Evolutionary conservation across 2,797 vertebrate species (phyloP).

Genomic region (Lerista edwardsae): DNA sequence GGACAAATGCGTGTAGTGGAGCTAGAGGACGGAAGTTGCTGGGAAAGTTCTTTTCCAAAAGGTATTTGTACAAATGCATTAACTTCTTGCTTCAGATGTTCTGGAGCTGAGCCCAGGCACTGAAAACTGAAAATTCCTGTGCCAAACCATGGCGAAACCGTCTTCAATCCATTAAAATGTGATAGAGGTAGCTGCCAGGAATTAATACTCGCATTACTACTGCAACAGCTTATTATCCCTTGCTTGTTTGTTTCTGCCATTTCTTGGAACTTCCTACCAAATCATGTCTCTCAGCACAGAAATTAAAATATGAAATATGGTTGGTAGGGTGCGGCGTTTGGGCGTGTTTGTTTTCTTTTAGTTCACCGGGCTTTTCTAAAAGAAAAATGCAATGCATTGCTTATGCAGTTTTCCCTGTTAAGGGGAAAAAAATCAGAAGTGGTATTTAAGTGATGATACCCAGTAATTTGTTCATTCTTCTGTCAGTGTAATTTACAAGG

Average conservation of each 20-base stretch:
- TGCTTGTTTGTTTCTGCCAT: constrained; percentile 28
- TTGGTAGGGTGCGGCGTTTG: background rate
- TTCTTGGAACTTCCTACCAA: constrained; percentile 38
- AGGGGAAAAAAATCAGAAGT: constrained; percentile 79
- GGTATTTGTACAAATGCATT: background rate
- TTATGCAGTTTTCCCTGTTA: constrained; percentile 73
- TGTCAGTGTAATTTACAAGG: constrained; percentile 87
- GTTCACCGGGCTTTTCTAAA: constrained; percentile 71
- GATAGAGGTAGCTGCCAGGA: constrained; percentile 55
- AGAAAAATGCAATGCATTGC: constrained; percentile 74
- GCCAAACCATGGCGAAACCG: constrained; percentile 1
- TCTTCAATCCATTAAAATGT: constrained; percentile 64
- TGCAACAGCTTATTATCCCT: constrained; percentile 28
- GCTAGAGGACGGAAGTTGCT: background rate
- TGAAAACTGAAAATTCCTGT: constrained; percentile 18
- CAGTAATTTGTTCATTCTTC: constrained; percentile 89
- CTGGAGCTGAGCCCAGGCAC: constrained; percentile 4
- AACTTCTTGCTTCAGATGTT: constrained; percentile 11
- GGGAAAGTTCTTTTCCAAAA: background rate
- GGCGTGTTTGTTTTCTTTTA: constrained; percentile 72
- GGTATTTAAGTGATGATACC: constrained; percentile 86
- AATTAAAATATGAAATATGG: constrained; percentile 75
- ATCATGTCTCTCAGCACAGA: constrained; percentile 55
- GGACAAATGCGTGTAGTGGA: background rate
- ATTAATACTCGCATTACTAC: constrained; percentile 44